phyloP scores from a whole-genome alignment of 2,888 invertebrate genomes.

The Meganola albula region DNA sequence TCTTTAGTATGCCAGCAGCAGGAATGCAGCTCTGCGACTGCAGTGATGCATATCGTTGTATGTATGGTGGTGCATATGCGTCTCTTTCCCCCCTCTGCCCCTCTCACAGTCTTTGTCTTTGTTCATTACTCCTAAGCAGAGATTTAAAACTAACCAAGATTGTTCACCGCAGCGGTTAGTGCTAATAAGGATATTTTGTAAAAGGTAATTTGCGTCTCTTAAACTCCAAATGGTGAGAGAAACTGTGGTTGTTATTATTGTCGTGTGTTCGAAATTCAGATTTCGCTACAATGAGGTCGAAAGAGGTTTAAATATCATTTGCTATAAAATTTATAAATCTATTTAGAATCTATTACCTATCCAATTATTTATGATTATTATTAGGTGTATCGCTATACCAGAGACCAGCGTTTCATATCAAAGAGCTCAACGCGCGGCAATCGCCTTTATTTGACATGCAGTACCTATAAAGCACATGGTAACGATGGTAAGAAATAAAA shows the following conservation, averaged over 20 bases:
- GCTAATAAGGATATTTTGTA: neutral
- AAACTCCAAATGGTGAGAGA: neutral
- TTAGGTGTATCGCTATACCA: neutral
- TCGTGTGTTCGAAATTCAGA: too few species aligned
- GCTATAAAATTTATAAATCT: too few species aligned
- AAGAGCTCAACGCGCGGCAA: constrained; percentile 60
- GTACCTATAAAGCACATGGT: too few species aligned
- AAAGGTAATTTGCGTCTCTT: neutral
- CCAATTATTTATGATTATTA: too few species aligned
- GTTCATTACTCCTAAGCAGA: constrained; percentile 47
- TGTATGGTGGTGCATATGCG: constrained; percentile 60
- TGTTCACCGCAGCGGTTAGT: constrained; percentile 6
- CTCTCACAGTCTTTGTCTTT: constrained; percentile 54
- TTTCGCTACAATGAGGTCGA: too few species aligned
- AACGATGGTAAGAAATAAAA: too few species aligned
- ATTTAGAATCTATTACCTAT: too few species aligned
- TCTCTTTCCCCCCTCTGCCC: constrained; percentile 21
- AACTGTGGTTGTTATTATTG: too few species aligned
- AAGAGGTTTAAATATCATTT: too few species aligned
- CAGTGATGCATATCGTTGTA: constrained; percentile 73
- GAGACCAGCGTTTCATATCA: constrained; percentile 30
- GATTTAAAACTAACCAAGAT: constrained; percentile 29
- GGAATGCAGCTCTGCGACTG: constrained; percentile 73
- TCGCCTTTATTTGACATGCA: too few species aligned
- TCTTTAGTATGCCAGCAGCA: constrained; percentile 42